phyloP scores from a whole-genome alignment of 2,113 vertebrate genomes.

The Daubentonia madagascariensis region DNA sequence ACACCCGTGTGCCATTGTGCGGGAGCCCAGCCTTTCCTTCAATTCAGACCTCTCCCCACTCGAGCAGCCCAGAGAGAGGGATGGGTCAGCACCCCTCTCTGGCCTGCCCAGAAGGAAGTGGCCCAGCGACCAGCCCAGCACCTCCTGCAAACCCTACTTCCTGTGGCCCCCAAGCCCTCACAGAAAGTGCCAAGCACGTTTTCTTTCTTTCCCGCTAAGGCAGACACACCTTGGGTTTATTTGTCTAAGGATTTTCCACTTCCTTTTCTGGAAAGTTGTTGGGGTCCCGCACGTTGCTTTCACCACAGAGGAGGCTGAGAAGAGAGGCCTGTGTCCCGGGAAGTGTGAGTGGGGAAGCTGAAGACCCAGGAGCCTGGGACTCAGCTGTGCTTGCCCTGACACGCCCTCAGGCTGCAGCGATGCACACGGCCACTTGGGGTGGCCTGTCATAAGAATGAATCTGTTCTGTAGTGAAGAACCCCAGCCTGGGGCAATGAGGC shows the following conservation, averaged over 20 bases:
- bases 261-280: constrained; percentile 54
- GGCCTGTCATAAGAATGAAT: background rate
- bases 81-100: background rate
- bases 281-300: background rate
- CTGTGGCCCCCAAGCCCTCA: background rate
- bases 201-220: background rate
- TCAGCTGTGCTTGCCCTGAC: background rate
- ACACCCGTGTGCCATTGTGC: constrained; percentile 24
- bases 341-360: background rate
- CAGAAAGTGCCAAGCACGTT: background rate
- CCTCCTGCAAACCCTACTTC: background rate
- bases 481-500: too few species aligned
- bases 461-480: background rate
- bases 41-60: background rate
- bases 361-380: background rate
- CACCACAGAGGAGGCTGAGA: background rate
- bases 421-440: background rate
- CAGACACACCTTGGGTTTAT: constrained; percentile 44
- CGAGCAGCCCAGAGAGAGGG: background rate
- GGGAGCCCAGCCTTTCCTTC: constrained; percentile 60
- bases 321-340: background rate
- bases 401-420: background rate
- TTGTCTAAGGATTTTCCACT: constrained; percentile 61
- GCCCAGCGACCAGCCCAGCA: background rate
- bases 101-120: background rate